phyloP scores from a whole-genome alignment of 2,888 invertebrate species.

The Oligia latruncula region DNA sequence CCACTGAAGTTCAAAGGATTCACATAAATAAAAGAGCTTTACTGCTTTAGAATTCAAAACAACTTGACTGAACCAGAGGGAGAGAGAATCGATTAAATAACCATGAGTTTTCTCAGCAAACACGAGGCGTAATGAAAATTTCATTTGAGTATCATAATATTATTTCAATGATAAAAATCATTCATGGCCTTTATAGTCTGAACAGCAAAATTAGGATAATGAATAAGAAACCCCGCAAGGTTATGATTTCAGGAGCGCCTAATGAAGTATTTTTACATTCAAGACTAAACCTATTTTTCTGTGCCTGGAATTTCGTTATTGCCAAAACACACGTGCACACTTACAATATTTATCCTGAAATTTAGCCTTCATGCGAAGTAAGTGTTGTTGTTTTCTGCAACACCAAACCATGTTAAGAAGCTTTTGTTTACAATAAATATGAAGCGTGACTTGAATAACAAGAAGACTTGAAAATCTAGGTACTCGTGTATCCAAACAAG shows the following conservation, averaged over 20 bases:
- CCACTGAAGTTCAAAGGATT: conserved; percentile 16
- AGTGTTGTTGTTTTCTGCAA: background rate
- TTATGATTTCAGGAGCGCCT: background rate
- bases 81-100: conserved; percentile 3
- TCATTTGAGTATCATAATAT: background rate
- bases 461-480: background rate
- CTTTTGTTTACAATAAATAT: background rate
- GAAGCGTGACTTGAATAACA: background rate
- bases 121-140: background rate
- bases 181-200: too few relatives aligned
- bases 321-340: background rate
- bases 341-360: background rate
- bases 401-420: background rate
- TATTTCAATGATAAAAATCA: background rate
- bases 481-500: background rate
- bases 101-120: background rate
- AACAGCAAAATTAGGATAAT: conserved; percentile 1
- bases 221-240: background rate
- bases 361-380: background rate
- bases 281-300: conserved; percentile 12
- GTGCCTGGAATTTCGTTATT: background rate
- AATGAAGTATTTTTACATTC: conserved; percentile 28
- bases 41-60: background rate
- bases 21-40: background rate
- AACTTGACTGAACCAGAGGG: background rate